Conservation (phyloP, 2,888 invertebrate genomes). For the Latheticus oryzae region DNA sequence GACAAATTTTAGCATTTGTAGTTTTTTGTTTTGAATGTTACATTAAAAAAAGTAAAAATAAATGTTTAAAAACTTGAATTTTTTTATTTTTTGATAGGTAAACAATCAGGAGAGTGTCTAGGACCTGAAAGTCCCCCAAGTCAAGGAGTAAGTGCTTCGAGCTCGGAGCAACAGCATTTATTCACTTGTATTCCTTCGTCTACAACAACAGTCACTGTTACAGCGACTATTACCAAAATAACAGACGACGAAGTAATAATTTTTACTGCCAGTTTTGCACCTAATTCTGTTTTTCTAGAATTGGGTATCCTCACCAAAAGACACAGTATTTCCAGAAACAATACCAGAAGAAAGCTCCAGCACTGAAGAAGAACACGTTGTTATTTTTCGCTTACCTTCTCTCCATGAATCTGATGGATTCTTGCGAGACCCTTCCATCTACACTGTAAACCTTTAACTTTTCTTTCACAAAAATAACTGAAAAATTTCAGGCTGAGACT, state of each 20-base stretch:
- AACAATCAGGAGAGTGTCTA: conserved; percentile 59
- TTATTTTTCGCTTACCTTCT: conserved; percentile 86
- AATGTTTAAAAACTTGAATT: not conserved
- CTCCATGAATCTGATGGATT: conserved; percentile 78
- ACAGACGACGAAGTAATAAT: conserved; percentile 71
- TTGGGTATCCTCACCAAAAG: conserved; percentile 89
- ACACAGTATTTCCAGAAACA: conserved; percentile 90
- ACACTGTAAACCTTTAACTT: too few species aligned
- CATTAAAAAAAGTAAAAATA: too few species aligned
- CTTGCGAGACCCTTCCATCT: conserved; percentile 81
- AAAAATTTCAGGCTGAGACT: conserved; percentile 74
- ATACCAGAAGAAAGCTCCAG: conserved; percentile 94
- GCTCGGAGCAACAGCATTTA: conserved; percentile 61
- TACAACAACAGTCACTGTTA: conserved; percentile 63
- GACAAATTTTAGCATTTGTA: conserved; percentile 35
- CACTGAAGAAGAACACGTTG: conserved; percentile 92
- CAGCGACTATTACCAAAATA: conserved; percentile 63
- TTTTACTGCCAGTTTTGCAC: not conserved
- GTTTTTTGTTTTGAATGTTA: conserved; percentile 33
- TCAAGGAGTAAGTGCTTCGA: conserved; percentile 64
- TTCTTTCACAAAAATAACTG: too few species aligned
- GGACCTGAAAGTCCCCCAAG: conserved; percentile 72
- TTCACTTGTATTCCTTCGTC: conserved; percentile 57
- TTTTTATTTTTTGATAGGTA: conserved; percentile 48
- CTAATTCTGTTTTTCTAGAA: conserved; percentile 64